Conservation (phyloP, 37 sponge, comb jelly and placozoan species). For the Cladorhizidae sp. region DNA sequence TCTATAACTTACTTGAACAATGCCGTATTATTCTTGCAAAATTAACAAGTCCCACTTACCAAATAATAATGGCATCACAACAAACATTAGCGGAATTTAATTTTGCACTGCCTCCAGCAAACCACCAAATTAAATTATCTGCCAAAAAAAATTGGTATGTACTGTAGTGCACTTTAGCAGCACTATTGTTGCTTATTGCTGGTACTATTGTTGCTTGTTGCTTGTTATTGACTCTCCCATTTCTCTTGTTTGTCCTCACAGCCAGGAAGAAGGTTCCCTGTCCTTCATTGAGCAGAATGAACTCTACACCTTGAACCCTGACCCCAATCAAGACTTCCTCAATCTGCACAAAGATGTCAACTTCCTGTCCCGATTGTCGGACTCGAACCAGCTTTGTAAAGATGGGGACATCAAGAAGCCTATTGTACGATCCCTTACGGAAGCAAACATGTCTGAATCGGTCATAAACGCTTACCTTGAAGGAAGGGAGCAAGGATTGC, state of each 20-base stretch:
- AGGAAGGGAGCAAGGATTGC: slow-evolving; percentile 5
- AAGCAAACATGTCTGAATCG: slow-evolving; percentile 11
- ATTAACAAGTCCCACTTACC: too few relatives aligned
- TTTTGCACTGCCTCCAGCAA: too few relatives aligned
- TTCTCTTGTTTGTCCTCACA: slow-evolving; percentile 36
- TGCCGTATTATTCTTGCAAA: too few relatives aligned
- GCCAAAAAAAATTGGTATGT: too few relatives aligned
- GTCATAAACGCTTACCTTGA: slow-evolving; percentile 30
- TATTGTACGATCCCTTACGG: slow-evolving; percentile 15
- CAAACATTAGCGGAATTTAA: too few relatives aligned
- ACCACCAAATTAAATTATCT: too few relatives aligned
- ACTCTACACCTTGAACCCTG: slow-evolving; percentile 24
- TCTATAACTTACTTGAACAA: too few relatives aligned
- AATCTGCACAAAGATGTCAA: slow-evolving; percentile 11
- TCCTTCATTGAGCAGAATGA: slow-evolving; percentile 67
- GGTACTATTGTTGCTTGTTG: too few relatives aligned
- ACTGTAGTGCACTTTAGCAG: too few relatives aligned
- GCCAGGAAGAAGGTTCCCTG: slow-evolving; percentile 22
- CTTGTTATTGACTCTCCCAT: too few relatives aligned
- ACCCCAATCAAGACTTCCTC: slow-evolving; percentile 3
- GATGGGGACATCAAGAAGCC: neutral
- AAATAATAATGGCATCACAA: too few relatives aligned
- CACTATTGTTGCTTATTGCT: too few relatives aligned
- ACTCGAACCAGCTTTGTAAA: neutral
- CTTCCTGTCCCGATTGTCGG: slow-evolving; percentile 10